Percentiles rank a stretch among this genome's conserved stretches.
Evolutionary conservation across 2,888 invertebrate genomes (phyloP).

Genomic region (Trimorus sp.): DNA sequence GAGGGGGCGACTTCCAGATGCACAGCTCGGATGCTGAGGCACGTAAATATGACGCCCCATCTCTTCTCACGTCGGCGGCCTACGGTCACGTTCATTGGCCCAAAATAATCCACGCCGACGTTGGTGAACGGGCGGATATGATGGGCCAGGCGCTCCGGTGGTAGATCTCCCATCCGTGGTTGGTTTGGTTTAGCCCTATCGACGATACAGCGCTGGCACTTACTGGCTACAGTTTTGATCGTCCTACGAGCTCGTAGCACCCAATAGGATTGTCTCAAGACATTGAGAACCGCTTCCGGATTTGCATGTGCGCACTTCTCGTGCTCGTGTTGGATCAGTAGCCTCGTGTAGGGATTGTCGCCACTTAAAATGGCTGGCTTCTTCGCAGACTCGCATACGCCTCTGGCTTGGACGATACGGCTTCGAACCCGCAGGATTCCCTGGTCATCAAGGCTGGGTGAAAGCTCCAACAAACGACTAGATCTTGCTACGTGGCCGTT

Average conservation of each 20-base stretch:
- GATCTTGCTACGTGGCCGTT: too few species aligned
- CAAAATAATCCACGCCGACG: too few species aligned
- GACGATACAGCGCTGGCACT: not conserved
- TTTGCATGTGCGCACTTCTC: not conserved
- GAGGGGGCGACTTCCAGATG: constrained; percentile 58
- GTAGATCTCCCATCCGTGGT: constrained; percentile 14
- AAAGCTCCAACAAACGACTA: too few species aligned
- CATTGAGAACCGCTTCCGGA: not conserved
- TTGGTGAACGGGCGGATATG: too few species aligned
- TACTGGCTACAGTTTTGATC: not conserved
- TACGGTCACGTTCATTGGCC: not conserved
- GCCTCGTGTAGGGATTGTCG: not conserved
- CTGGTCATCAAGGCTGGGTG: not conserved
- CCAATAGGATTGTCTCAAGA: constrained; percentile 2
- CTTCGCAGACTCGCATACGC: not conserved
- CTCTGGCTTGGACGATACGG: not conserved
- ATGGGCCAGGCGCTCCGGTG: not conserved
- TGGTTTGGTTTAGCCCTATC: not conserved
- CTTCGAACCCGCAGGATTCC: constrained; percentile 9
- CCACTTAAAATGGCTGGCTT: not conserved
- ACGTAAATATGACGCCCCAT: constrained; percentile 67
- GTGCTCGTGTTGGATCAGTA: constrained; percentile 1
- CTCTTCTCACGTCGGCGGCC: constrained; percentile 59
- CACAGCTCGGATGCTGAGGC: constrained; percentile 61
- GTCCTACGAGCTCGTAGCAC: not conserved